These are phyloP conservation scores for Ophioninae sp. DNA, from an alignment of 2,888 invertebrate genomes.

Conservation along the genomic window DNA sequence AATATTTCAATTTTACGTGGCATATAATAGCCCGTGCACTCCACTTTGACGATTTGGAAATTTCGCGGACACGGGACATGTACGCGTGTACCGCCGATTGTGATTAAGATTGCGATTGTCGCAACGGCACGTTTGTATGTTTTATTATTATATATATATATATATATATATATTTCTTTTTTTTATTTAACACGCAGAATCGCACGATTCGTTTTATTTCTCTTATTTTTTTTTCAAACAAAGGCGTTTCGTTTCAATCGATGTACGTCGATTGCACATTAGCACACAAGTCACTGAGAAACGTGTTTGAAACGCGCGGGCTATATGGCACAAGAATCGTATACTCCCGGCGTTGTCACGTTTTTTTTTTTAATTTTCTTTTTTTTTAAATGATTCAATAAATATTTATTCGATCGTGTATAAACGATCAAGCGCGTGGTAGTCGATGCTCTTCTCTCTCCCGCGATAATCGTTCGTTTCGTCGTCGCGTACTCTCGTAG, in stretches of 20 bases:
- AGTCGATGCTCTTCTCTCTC: slow-evolving; percentile 8
- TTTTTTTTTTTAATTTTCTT: slow-evolving; percentile 10
- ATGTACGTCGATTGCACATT: slow-evolving; percentile 6
- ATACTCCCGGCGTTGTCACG: slow-evolving; percentile 50
- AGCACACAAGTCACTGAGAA: slow-evolving; percentile 43
- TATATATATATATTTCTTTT: too few relatives aligned
- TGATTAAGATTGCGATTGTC: not conserved
- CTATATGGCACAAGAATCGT: slow-evolving; percentile 57
- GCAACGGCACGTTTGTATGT: not conserved
- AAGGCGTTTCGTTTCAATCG: slow-evolving; percentile 29
- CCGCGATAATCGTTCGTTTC: slow-evolving; percentile 21
- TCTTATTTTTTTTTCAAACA: not conserved
- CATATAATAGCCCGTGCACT: slow-evolving; percentile 60
- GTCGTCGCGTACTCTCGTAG: slow-evolving; percentile 31
- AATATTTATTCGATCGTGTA: not conserved
- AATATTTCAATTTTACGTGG: slow-evolving; percentile 59
- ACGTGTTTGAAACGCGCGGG: slow-evolving; percentile 47
- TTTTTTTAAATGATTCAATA: not conserved
- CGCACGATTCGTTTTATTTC: too few relatives aligned
- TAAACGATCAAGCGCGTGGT: not conserved
- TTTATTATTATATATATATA: too few relatives aligned
- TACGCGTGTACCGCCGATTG: slow-evolving; percentile 1
- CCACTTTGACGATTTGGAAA: slow-evolving; percentile 51
- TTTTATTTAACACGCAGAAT: too few relatives aligned
- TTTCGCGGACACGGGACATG: slow-evolving; percentile 1